Base-by-base conservation (phyloP, 2,797 vertebrate species). In the Pyrocephalus nanus region DNA sequence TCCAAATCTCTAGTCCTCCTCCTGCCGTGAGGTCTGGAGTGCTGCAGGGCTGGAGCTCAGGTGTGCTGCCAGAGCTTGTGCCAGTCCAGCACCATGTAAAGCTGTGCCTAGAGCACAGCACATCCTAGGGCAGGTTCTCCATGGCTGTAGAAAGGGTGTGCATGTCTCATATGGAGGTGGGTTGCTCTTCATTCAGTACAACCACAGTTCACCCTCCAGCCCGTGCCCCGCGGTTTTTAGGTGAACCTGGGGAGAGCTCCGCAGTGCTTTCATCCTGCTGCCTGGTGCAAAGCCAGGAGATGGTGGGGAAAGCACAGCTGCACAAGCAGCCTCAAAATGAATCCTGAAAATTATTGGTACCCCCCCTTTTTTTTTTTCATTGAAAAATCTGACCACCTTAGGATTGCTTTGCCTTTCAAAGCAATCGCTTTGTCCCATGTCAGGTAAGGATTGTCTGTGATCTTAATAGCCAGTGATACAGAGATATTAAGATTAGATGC, bases 321-420 rank as follows among this genome's bases (percentile, higher is more conserved):
- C 43, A 40, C n/a, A 45, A 30, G 26, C 11, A 72, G 40, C 51
- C n/a, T 73, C 1, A 0, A 42, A 53, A 25, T 0, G 0, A 3
- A 2, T 50, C 74, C 45, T 50, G 11, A 30, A 19, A 67, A 57
- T 50, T 72, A 30, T n/a, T 42, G 72, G 2, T 23, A 9, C 29
- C 6, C 15, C 58, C 18, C 12, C 3, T 47, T 6, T 62, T 12
- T 43, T 64, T 87, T 69, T 40, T 2, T 16, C 2, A 5, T 3
- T 67, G 40, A 82, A 71, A 88, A 91, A 38, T 27, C 42, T 50
- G 34, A 32, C 25, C 76, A 20, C 15, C 8, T 70, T 11, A 43
- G 25, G 26, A 66, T 42, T 70, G 12, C 42, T 83, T 83, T 69
- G 32, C 26, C 34, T 40, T 77, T 86, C 60, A 8, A 20, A 53